Conservation (phyloP, 2,888 invertebrate genomes). For the Caenorhabditis sp. region DNA sequence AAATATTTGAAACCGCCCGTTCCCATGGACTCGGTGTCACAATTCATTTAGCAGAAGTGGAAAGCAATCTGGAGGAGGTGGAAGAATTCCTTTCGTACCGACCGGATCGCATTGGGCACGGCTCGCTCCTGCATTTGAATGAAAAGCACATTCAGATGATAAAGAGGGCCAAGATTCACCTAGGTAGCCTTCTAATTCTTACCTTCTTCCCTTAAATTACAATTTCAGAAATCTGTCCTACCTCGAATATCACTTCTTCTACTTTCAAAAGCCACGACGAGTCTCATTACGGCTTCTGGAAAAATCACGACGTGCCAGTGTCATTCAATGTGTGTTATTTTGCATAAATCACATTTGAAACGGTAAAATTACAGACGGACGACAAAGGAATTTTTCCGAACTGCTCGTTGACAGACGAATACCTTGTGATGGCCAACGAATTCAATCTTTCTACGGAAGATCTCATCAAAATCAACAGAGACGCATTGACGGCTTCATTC, state of each 20-base stretch:
- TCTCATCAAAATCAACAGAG: no score
- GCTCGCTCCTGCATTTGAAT: constrained; percentile 39
- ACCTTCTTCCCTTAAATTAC: no score
- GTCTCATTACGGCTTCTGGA: constrained; percentile 54
- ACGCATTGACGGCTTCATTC: no score
- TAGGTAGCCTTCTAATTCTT: constrained; percentile 16
- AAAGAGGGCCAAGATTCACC: constrained; percentile 3
- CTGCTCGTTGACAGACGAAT: constrained; percentile 6
- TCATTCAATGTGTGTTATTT: constrained; percentile 19
- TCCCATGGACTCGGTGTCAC: constrained; percentile 34
- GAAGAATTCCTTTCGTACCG: constrained; percentile 15
- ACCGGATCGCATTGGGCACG: constrained; percentile 56
- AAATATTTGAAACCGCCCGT: no score
- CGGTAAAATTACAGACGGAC: constrained; percentile 56
- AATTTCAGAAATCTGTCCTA: constrained; percentile 56
- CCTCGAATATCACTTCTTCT: constrained; percentile 50
- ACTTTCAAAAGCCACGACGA: constrained; percentile 20
- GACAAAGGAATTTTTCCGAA: constrained; percentile 49
- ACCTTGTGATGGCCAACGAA: no score
- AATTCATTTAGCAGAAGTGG: constrained; percentile 35
- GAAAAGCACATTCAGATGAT: constrained; percentile 3
- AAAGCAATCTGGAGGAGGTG: constrained; percentile 10
- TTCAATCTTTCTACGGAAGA: no score
- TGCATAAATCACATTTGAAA: neutral
- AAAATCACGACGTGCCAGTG: constrained; percentile 11